Evolutionary conservation across 2,797 vertebrate species (phyloP), one percentile per base, ranked within the genome.

Genomic region (Sternotherus odoratus): DNA sequence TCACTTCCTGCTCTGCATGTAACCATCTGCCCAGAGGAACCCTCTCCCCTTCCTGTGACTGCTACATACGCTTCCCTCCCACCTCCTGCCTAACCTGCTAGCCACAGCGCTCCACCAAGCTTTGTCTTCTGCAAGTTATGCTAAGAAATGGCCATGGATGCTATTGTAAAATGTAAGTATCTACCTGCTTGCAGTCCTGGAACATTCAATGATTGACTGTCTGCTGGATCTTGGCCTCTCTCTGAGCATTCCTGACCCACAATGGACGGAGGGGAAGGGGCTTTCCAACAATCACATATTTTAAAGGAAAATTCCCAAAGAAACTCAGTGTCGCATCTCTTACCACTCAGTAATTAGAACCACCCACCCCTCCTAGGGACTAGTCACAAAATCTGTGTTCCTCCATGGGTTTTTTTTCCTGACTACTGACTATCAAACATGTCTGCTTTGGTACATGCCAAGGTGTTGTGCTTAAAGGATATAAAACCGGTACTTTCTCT

Each of bases 71-170:
- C 60, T 46, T 2, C 13, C 57, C 12, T 21, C 77, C 1, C 4
- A 2, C 77, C 83, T 66, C 26, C n/a, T 74, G 75, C 17, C 0
- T 5, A 33, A 39, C 16, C 15, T 56, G 56, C 79, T 48, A 60
- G 43, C 46, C 28, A 50, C 24, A 63, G 63, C 50, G 88, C 48
- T 5, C 6, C 2, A 0, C 5, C 33, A 2, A 39, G 43, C 57
- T 8, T 26, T 19, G 9, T 36, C 60, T 85, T 12, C 66, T 54
- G 16, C 33, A 2, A 5, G 8, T 9, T 8, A 81, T 0, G 0
- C 57, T n/a, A 48, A 82, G 28, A 36, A 79, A 0, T 0, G n/a
- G 79, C 72, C 66, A 16, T 28, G 51, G 16, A 77, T 63, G 57
- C 10, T 4, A 7, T 43, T 57, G 1, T 1, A 51, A 63, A 46